Conservation (phyloP, 2,797 vertebrate genomes). For the Rhinogobio ventralis region DNA sequence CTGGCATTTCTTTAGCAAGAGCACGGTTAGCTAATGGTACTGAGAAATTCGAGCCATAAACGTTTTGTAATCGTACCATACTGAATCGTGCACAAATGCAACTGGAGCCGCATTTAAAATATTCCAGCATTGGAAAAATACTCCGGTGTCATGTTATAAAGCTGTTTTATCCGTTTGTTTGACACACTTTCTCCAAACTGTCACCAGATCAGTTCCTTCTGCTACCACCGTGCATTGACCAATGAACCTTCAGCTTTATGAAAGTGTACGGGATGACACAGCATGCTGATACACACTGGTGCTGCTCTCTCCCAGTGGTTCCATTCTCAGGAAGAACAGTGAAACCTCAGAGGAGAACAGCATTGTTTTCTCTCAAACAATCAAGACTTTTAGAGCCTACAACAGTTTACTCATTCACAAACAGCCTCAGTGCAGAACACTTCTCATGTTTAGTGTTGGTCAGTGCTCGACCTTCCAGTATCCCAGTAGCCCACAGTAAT, state of each 20-base stretch:
- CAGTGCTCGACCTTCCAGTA: slow-evolving; percentile 4
- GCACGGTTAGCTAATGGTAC: not conserved
- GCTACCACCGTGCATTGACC: slow-evolving; percentile 8
- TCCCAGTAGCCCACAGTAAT: slow-evolving; percentile 17
- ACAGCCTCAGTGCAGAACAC: slow-evolving; percentile 46
- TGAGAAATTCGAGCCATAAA: not conserved
- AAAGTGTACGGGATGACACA: slow-evolving; percentile 11
- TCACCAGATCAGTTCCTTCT: slow-evolving; percentile 22
- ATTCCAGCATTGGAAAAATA: not conserved
- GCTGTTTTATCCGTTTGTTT: not conserved
- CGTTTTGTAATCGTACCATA: not conserved
- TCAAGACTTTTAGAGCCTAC: slow-evolving; percentile 52
- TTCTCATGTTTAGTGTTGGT: slow-evolving; percentile 32
- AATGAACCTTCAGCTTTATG: slow-evolving; percentile 1
- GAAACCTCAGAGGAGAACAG: slow-evolving; percentile 27
- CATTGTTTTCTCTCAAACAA: slow-evolving; percentile 53
- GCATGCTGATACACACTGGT: slow-evolving; percentile 50
- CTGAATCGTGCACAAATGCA: not conserved
- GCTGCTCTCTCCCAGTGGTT: slow-evolving; percentile 42
- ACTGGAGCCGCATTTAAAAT: not conserved
- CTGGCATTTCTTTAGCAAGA: not conserved
- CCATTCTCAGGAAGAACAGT: slow-evolving; percentile 30
- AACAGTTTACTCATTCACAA: slow-evolving; percentile 52
- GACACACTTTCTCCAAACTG: not conserved
- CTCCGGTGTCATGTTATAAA: not conserved